These are phyloP conservation scores for Myotis vivesi DNA, from an alignment of 2,797 vertebrate genomes.

Conservation along the genomic window DNA sequence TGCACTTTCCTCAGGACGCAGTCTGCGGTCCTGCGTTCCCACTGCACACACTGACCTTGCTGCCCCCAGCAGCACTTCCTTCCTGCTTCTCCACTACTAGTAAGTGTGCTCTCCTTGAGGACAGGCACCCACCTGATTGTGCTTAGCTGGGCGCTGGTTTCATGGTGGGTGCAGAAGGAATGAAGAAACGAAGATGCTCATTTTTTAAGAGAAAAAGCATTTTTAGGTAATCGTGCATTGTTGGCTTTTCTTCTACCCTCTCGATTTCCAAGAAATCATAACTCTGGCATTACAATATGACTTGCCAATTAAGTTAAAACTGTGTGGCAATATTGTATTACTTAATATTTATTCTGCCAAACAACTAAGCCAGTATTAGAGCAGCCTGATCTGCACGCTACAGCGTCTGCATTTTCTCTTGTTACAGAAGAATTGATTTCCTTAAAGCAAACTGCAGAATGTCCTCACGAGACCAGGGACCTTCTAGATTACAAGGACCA, in stretches of 20 bases:
- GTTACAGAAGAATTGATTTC: background rate
- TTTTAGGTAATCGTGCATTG: background rate
- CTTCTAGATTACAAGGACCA: background rate
- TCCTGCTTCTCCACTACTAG: background rate
- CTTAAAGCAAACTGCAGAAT: background rate
- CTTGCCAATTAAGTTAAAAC: background rate
- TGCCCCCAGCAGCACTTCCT: background rate
- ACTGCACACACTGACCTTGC: too few species aligned
- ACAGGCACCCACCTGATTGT: background rate
- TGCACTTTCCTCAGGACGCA: rapidly evolving
- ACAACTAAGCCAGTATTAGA: background rate
- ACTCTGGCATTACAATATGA: background rate
- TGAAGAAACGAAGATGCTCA: background rate
- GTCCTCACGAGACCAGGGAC: background rate
- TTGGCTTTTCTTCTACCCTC: background rate
- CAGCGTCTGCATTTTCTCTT: background rate
- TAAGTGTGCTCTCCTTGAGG: background rate
- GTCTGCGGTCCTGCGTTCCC: background rate
- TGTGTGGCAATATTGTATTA: background rate
- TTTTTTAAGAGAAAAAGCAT: background rate
- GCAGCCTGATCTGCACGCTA: background rate
- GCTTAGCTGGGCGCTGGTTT: background rate
- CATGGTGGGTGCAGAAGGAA: background rate
- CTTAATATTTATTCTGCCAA: background rate
- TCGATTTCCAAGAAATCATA: background rate